Evolutionary conservation across 2,113 vertebrate species (phyloP).

Genomic region (Sorex fumeus): DNA sequence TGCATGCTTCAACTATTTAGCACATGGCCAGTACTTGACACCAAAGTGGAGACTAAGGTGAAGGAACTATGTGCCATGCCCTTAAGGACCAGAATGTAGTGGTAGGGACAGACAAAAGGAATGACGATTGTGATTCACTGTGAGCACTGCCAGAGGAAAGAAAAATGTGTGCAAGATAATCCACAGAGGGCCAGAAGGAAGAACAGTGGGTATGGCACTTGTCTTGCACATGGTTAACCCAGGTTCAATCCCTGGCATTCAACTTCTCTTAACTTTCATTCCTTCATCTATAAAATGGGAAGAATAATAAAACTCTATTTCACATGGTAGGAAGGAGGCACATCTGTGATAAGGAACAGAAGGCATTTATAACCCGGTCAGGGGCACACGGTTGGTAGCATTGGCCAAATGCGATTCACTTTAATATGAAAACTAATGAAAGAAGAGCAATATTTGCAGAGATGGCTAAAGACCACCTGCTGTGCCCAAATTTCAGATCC

Average conservation of each 20-base stretch:
- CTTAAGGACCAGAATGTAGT: not conserved
- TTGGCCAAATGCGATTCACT: not conserved
- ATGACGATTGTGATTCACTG: rapidly evolving
- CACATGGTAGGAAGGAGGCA: not conserved
- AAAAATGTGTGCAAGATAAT: not conserved
- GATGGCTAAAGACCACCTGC: no score
- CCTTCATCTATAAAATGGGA: not conserved
- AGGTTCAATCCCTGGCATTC: no score
- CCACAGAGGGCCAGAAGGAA: no score
- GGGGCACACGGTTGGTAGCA: not conserved
- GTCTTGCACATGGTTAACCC: no score
- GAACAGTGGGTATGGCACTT: no score
- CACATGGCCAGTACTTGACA: not conserved
- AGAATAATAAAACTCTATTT: not conserved
- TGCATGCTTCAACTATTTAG: not conserved
- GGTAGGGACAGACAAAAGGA: not conserved
- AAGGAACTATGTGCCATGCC: not conserved
- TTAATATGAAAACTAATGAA: not conserved
- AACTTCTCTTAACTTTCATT: not conserved
- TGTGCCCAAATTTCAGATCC: no score
- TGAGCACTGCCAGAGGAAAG: not conserved
- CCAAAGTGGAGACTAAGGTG: not conserved
- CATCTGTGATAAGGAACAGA: not conserved
- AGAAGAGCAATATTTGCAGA: not conserved
- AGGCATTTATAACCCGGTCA: not conserved